Evolutionary conservation across 2,113 vertebrate genomes (phyloP), one percentile per base, ranked within the genome.

Genomic region (Eulemur rufifrons): DNA sequence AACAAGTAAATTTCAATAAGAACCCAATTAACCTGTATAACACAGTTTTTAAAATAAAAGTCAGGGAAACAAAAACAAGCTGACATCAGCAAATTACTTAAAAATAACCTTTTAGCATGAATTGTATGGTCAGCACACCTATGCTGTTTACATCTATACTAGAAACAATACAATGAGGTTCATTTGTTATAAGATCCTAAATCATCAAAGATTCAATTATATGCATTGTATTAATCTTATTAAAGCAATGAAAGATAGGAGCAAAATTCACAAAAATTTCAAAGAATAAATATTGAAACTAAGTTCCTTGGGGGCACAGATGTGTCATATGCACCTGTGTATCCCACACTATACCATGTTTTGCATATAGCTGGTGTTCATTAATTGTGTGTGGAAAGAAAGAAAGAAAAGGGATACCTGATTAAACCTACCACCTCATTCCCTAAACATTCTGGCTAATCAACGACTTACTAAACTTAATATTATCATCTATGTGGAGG

Each of bases 71-170:
- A 89, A 91, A 97, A 98, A 91, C 45, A 93, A 86, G 73, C 50
- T 71, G 66, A 94, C 64, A 95, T 95, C 69, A 95, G 92, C 34
- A 11, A 96, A 95, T 91, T 97, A 95, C 34, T 97, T 45, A 97
- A 95, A 97, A 97, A 81, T 96, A 95, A 96, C 63, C 80, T 97
- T 95, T 97, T 69, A 63, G 37, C 52, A 91, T 93, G 97, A 95
- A 96, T 1, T 96, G 52, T 88, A 93, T 25, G 18, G 78, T 96
- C 87, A 97, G 92, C 92, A 97, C 8, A 84, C 42, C 84, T 86
- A 91, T 2, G 90, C 50, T 2, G 0, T 91, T 97, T 81, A 93
- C 50, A 91, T 69, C 92, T 89, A 50, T 81, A 94, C 69, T 61
- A 85, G 69, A 97, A 96, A 95, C 73, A 97, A 93, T 71, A 96